Percentiles rank a stretch among this genome's conserved stretches.
Conservation (phyloP, 2,113 vertebrate genomes). For the Leiothrix lutea region DNA sequence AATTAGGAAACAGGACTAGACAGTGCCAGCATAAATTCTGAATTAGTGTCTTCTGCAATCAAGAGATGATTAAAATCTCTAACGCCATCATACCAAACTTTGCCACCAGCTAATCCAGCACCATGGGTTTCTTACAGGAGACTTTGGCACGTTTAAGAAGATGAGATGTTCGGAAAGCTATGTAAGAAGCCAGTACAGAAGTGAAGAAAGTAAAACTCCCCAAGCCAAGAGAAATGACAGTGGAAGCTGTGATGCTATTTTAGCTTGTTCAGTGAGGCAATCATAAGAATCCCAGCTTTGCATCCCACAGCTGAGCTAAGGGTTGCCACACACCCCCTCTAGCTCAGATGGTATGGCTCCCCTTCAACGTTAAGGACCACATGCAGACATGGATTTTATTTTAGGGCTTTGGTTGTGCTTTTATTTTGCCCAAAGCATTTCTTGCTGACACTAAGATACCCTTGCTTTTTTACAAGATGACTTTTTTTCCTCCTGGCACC, state of each 20-base stretch:
- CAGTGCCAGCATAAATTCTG: not conserved
- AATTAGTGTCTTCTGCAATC: not conserved
- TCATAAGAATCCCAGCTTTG: not conserved
- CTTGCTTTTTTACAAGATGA: not conserved
- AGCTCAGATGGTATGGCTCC: not conserved
- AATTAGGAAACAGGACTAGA: slow-evolving; percentile 18
- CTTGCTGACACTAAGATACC: not conserved
- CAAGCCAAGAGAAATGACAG: not conserved
- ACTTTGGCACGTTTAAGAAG: not conserved
- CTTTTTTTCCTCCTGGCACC: not conserved
- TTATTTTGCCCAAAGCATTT: not conserved
- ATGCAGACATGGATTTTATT: not conserved
- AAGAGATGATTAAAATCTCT: not conserved
- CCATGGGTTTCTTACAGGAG: not conserved
- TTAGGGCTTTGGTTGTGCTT: not conserved
- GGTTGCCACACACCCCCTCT: not conserved
- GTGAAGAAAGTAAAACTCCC: not conserved
- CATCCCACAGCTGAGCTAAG: rapidly evolving
- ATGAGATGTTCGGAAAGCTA: not conserved
- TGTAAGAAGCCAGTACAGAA: not conserved
- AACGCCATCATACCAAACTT: not conserved
- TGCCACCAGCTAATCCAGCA: not conserved
- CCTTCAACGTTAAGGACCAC: not conserved
- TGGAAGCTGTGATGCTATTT: not conserved
- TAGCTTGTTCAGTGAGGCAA: not conserved